Evolutionary conservation across 2,888 invertebrate species (phyloP).

Genomic region (Lagria hirta): DNA sequence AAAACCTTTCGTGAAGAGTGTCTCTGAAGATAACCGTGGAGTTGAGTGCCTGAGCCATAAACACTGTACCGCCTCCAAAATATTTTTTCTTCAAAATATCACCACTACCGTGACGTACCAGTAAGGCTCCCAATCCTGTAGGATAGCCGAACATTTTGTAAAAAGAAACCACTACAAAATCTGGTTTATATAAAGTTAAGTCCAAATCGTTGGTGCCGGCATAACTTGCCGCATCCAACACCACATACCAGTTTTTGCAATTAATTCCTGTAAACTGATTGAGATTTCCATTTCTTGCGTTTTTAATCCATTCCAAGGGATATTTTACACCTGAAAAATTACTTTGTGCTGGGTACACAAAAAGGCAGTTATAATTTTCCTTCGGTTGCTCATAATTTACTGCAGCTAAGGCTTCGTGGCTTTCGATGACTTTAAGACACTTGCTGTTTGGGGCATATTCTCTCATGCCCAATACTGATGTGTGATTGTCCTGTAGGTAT

Average conservation of each 20-base stretch:
- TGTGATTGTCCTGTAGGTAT: conserved; percentile 90
- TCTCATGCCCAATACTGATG: conserved; percentile 92
- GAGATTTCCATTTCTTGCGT: conserved; percentile 63
- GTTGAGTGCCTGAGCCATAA: conserved; percentile 73
- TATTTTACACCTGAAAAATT: conserved; percentile 94
- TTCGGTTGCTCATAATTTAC: conserved; percentile 6
- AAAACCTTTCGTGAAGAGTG: conserved; percentile 70
- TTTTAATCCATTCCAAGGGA: conserved; percentile 71
- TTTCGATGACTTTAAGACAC: conserved; percentile 62
- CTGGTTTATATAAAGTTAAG: conserved; percentile 71
- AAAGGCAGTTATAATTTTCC: conserved; percentile 59
- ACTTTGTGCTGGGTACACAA: conserved; percentile 89
- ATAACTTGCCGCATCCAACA: conserved; percentile 85
- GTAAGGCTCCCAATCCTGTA: conserved; percentile 88
- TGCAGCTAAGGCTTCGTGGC: conserved; percentile 58
- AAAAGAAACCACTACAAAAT: conserved; percentile 91
- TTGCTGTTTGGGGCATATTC: conserved; percentile 65
- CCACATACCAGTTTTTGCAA: conserved; percentile 64
- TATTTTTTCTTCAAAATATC: conserved; percentile 69
- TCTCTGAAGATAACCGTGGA: conserved; percentile 71
- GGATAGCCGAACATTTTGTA: conserved; percentile 98
- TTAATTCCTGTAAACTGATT: conserved; percentile 53
- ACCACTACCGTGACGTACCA: conserved; percentile 70
- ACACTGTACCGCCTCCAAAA: conserved; percentile 94
- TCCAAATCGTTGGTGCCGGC: conserved; percentile 78